These are phyloP conservation scores for Chymomyza caudatula DNA, from an alignment of 2,888 invertebrate species.

Conservation along the genomic window DNA sequence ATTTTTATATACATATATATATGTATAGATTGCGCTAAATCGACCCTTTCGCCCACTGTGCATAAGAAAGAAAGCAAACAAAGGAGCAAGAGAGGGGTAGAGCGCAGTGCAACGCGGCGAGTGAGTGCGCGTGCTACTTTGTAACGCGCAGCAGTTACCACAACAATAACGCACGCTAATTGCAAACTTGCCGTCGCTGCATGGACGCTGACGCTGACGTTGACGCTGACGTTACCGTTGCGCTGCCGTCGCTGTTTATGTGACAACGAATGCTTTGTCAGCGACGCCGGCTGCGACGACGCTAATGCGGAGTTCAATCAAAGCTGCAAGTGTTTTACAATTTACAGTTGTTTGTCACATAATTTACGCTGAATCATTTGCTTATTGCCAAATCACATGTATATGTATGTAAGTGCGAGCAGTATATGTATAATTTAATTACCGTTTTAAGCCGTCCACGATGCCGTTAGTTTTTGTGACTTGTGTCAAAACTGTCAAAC, in stretches of 20 bases:
- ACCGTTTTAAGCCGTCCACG: slow-evolving; percentile 63
- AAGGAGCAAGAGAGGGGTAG: background rate
- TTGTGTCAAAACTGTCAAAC: slow-evolving; percentile 50
- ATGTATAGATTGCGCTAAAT: too few species aligned
- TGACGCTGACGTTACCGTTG: slow-evolving; percentile 18
- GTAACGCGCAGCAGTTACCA: background rate
- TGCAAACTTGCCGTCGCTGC: slow-evolving; percentile 56
- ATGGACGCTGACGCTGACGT: slow-evolving; percentile 15
- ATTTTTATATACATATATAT: too few species aligned
- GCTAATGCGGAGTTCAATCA: slow-evolving; percentile 44
- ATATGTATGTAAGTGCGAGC: background rate
- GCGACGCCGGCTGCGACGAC: background rate
- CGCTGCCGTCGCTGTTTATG: background rate
- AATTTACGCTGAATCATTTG: slow-evolving; percentile 66
- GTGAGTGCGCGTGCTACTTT: background rate
- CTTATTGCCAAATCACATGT: slow-evolving; percentile 66
- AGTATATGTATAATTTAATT: slow-evolving; percentile 40
- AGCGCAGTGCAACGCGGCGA: background rate
- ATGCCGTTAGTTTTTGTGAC: background rate
- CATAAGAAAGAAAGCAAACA: too few species aligned
- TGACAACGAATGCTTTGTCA: slow-evolving; percentile 9
- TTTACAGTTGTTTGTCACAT: slow-evolving; percentile 57
- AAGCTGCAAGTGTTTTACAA: slow-evolving; percentile 58
- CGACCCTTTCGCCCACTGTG: too few species aligned
- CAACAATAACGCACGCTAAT: slow-evolving; percentile 62